These are phyloP conservation scores for Catocala nupta DNA, from an alignment of 2,888 invertebrate species.

Conservation along the genomic window DNA sequence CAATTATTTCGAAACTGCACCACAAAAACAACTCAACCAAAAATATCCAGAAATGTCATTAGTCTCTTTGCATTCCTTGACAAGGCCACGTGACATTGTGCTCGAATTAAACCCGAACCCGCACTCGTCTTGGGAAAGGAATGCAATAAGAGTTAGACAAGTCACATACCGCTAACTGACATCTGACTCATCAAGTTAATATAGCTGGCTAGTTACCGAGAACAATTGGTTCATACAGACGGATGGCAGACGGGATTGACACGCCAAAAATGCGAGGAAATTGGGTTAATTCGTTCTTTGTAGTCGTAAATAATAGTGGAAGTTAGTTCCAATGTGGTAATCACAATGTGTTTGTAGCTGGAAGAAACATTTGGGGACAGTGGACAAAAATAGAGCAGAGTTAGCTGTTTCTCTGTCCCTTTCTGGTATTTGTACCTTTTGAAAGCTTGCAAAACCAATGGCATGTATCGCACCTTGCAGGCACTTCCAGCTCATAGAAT, in stretches of 20 bases:
- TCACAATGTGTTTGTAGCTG: not conserved
- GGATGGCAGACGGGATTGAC: conserved; percentile 18
- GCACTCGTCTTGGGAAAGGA: conserved; percentile 22
- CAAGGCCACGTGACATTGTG: conserved; percentile 50
- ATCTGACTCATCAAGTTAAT: conserved; percentile 42
- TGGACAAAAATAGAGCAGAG: too few relatives aligned
- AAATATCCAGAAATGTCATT: conserved; percentile 29
- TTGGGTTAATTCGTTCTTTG: conserved; percentile 2
- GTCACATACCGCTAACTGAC: conserved; percentile 35
- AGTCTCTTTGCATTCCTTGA: conserved; percentile 41
- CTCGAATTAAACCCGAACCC: conserved; percentile 38
- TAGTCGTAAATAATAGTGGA: not conserved
- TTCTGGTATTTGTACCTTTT: too few relatives aligned
- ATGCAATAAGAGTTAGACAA: conserved; percentile 46
- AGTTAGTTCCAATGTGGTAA: conserved; percentile 1
- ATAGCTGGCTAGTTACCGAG: conserved; percentile 21
- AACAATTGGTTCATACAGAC: conserved; percentile 31
- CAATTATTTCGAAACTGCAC: not conserved
- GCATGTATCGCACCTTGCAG: too few relatives aligned
- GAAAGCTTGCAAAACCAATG: too few relatives aligned
- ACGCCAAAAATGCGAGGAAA: conserved; percentile 14
- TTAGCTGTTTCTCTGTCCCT: too few relatives aligned
- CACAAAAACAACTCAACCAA: conserved; percentile 8
- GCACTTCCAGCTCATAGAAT: too few relatives aligned
- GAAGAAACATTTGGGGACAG: too few relatives aligned